Conservation (phyloP, 64 coral and sea anemone species). For the Pocillopora damicornis region DNA sequence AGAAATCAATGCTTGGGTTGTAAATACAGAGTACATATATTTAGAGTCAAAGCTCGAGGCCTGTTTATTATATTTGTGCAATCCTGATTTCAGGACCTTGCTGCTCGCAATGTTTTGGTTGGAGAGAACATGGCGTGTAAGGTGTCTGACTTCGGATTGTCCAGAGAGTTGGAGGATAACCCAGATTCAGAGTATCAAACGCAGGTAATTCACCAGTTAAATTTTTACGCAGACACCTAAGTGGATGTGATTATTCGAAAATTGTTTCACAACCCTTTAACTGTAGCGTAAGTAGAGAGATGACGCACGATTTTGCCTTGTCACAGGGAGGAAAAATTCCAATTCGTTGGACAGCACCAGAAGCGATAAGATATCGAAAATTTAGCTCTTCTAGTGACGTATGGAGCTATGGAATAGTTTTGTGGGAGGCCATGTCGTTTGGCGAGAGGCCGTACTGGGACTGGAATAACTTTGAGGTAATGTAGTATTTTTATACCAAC, state of each 20-base stretch:
- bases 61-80: background rate
- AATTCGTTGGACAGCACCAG: constrained; percentile 85
- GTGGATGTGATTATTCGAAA: no score
- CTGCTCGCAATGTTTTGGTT: constrained; percentile 87
- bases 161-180: constrained; percentile 74
- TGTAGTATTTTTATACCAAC: background rate
- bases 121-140: constrained; percentile 77
- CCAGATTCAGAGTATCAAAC: constrained; percentile 84
- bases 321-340: constrained; percentile 89
- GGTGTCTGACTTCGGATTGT: constrained; percentile 89
- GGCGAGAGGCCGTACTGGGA: constrained; percentile 85
- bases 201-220: constrained; percentile 37
- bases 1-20: no score
- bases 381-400: constrained; percentile 88
- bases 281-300: background rate
- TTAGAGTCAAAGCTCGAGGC: no score
- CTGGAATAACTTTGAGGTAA: constrained; percentile 88
- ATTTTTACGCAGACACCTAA: background rate
- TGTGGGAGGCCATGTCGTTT: constrained; percentile 91
- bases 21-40: no score
- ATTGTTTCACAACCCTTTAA: background rate
- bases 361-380: constrained; percentile 84
- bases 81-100: constrained; percentile 58
- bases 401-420: constrained; percentile 87
- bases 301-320: background rate